These are phyloP conservation scores for Nymphalis urticae DNA, from an alignment of 2,888 invertebrate species.

Conservation along the genomic window DNA sequence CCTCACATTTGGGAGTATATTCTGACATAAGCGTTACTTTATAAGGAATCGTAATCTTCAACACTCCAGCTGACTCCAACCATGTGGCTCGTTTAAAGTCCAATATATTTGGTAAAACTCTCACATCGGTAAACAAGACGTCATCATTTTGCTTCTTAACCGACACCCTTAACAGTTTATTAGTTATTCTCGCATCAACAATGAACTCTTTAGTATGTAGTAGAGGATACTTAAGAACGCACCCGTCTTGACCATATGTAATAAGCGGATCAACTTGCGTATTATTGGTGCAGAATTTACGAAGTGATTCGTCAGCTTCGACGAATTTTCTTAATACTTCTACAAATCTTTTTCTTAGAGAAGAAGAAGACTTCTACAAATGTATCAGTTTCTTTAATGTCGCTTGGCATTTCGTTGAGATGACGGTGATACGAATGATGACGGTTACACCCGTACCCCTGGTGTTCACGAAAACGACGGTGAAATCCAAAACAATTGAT, in stretches of 20 bases:
- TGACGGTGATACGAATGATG: not conserved
- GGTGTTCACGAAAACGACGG: too few relatives aligned
- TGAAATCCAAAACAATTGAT: too few relatives aligned
- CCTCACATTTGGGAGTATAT: too few relatives aligned
- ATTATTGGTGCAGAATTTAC: too few relatives aligned
- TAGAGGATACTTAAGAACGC: constrained; percentile 14
- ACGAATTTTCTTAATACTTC: not conserved
- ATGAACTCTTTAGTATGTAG: not conserved
- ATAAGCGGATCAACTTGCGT: not conserved
- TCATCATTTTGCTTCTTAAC: not conserved
- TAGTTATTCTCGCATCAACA: not conserved
- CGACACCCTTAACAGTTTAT: not conserved
- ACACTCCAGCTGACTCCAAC: not conserved
- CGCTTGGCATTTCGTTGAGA: not conserved
- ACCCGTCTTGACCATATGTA: not conserved
- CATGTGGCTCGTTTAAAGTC: not conserved
- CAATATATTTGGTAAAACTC: constrained; percentile 5
- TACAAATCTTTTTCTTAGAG: too few relatives aligned
- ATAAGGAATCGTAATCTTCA: not conserved
- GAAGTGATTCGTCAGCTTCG: not conserved
- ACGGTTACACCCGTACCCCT: too few relatives aligned
- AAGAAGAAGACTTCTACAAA: too few relatives aligned
- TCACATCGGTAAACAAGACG: constrained; percentile 10
- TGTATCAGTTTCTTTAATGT: not conserved
- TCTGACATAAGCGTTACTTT: not conserved